These are phyloP conservation scores for Lasaia peninsularis DNA, from an alignment of 1,140 invertebrate genomes.

Conservation along the genomic window DNA sequence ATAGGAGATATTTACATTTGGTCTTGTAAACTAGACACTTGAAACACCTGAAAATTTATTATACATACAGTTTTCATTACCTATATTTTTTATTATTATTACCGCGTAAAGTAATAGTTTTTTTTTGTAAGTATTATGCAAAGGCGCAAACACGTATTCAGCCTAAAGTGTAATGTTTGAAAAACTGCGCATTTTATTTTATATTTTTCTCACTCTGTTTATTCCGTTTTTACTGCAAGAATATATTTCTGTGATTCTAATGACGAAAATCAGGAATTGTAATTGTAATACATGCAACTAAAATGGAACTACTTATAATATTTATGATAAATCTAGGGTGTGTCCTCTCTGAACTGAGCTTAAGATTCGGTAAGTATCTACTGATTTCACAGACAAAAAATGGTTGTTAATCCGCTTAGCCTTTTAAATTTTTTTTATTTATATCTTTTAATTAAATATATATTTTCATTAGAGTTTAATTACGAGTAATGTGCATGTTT, in stretches of 20 bases:
- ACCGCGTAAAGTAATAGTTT: too few species aligned
- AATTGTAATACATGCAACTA: slow-evolving; percentile 38
- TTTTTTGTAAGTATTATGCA: not conserved
- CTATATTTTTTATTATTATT: too few species aligned
- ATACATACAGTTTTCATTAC: too few species aligned
- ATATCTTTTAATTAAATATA: too few species aligned
- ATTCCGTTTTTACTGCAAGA: slow-evolving; percentile 63
- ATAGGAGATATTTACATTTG: too few species aligned
- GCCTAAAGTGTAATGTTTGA: slow-evolving; percentile 45
- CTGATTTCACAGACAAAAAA: too few species aligned
- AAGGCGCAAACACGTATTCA: not conserved
- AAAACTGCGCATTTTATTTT: slow-evolving; percentile 59
- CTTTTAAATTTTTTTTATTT: too few species aligned
- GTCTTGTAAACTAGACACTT: too few species aligned
- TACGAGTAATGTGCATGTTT: too few species aligned
- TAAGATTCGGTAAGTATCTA: slow-evolving; percentile 55
- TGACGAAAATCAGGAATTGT: slow-evolving; percentile 52
- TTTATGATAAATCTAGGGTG: slow-evolving; percentile 48
- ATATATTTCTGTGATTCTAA: slow-evolving; percentile 58
- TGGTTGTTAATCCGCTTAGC: too few species aligned
- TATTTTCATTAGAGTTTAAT: too few species aligned
- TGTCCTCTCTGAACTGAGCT: slow-evolving; percentile 49
- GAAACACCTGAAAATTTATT: too few species aligned
- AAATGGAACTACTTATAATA: slow-evolving; percentile 47
- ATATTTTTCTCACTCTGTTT: slow-evolving; percentile 49